phyloP scores from a whole-genome alignment of 2,888 invertebrate species.

The Limnephilus marmoratus region DNA sequence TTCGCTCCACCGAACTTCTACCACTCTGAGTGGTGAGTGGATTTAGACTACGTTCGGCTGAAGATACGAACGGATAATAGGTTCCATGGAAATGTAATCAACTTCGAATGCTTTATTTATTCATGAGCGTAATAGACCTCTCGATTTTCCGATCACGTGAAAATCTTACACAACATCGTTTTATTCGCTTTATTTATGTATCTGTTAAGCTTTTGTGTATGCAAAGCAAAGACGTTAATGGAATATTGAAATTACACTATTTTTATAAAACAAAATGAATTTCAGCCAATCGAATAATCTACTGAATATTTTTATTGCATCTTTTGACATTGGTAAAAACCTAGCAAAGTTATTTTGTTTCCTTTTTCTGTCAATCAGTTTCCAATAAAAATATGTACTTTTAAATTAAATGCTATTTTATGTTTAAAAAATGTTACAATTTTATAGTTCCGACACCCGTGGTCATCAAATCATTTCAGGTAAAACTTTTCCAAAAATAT shows the following conservation, averaged over 20 bases:
- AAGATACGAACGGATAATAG: slow-evolving; percentile 42
- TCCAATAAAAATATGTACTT: no score
- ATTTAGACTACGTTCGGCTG: slow-evolving; percentile 4
- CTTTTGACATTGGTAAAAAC: not conserved
- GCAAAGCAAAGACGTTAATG: not conserved
- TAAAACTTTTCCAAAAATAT: no score
- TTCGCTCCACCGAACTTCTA: not conserved
- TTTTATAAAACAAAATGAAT: not conserved
- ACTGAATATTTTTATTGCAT: not conserved
- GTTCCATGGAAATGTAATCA: slow-evolving; percentile 40
- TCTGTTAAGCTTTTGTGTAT: not conserved
- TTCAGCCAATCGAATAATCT: not conserved
- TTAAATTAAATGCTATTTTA: no score
- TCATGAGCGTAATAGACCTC: slow-evolving; percentile 44
- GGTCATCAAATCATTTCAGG: no score
- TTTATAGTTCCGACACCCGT: no score
- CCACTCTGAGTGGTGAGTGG: slow-evolving; percentile 1
- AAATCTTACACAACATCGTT: not conserved
- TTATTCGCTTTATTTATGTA: slow-evolving; percentile 14
- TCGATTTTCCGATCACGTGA: slow-evolving; percentile 35
- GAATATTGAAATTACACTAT: no score
- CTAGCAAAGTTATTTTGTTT: no score
- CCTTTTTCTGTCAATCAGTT: no score
- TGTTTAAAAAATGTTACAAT: no score
- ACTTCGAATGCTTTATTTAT: slow-evolving; percentile 48